phyloP scores from a whole-genome alignment of 2,113 vertebrate species.

The Circaetus gallicus region DNA sequence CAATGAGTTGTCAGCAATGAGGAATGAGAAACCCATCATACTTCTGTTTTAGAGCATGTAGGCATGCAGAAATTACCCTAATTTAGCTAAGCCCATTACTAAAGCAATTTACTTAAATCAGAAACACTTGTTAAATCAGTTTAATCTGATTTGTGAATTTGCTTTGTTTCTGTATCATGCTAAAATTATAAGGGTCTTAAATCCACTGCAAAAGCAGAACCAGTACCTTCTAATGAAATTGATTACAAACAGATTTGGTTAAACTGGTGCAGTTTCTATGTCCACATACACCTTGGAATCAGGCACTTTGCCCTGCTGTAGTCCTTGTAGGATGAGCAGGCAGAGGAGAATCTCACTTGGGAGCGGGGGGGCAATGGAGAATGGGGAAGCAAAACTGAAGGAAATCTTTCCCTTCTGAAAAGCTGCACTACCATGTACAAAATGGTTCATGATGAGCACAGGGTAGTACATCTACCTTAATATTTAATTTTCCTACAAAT shows the following conservation, averaged over 20 bases:
- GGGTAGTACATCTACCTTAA: background rate
- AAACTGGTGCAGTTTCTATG: background rate
- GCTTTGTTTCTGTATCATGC: background rate
- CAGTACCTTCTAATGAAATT: background rate
- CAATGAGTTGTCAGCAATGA: background rate
- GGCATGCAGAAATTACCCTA: background rate
- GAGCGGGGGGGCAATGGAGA: background rate
- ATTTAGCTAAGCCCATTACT: background rate
- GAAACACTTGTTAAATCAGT: background rate
- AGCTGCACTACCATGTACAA: background rate
- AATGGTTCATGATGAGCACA: background rate
- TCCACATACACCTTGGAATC: accelerated
- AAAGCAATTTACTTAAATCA: background rate
- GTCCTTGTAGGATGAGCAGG: background rate
- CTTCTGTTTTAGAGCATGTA: background rate
- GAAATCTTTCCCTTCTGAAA: background rate
- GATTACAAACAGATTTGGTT: background rate
- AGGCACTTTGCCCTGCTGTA: background rate
- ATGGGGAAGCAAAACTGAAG: background rate
- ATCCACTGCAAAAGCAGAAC: background rate
- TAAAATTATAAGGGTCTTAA: background rate
- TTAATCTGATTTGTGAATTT: background rate
- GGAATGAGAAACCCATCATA: background rate
- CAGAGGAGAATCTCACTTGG: background rate
- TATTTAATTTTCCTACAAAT: background rate